Conservation (phyloP, 2,113 vertebrate species). For the Cyrtonyx montezumae region DNA sequence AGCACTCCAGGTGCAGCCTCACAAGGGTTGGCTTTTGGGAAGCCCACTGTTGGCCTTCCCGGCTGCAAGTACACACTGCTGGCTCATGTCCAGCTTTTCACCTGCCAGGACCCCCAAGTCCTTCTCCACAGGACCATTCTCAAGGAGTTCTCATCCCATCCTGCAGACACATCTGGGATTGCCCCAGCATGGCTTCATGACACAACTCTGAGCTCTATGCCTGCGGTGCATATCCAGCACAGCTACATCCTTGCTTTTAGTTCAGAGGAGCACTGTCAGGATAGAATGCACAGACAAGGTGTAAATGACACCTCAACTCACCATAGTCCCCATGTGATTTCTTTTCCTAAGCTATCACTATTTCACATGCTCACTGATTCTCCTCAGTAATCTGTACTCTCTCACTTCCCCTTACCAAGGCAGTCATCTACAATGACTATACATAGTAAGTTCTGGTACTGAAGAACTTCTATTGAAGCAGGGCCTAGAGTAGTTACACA, state of each 20-base stretch:
- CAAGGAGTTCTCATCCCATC: no score
- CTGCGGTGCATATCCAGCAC: background rate
- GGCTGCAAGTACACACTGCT: no score
- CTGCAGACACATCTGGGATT: no score
- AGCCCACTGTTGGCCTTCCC: no score
- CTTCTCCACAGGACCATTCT: no score
- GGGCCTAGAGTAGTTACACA: background rate
- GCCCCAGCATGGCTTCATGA: no score
- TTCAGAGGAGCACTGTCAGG: background rate
- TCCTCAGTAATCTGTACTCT: background rate
- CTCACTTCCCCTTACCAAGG: background rate
- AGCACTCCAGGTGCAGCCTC: no score
- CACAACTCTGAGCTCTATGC: background rate
- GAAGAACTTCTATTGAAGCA: background rate
- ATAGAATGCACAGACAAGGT: background rate
- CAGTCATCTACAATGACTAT: background rate
- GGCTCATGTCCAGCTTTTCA: no score
- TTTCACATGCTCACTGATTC: background rate
- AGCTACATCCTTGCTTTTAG: background rate
- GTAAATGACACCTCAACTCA: background rate
- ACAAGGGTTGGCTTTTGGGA: no score
- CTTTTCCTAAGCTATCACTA: background rate
- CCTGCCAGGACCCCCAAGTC: no score
- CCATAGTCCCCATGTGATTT: background rate
- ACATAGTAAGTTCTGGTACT: background rate